Evolutionary conservation across 2,888 invertebrate genomes (phyloP), one percentile per base, ranked within the genome.

Genomic region (Plebejus argus): DNA sequence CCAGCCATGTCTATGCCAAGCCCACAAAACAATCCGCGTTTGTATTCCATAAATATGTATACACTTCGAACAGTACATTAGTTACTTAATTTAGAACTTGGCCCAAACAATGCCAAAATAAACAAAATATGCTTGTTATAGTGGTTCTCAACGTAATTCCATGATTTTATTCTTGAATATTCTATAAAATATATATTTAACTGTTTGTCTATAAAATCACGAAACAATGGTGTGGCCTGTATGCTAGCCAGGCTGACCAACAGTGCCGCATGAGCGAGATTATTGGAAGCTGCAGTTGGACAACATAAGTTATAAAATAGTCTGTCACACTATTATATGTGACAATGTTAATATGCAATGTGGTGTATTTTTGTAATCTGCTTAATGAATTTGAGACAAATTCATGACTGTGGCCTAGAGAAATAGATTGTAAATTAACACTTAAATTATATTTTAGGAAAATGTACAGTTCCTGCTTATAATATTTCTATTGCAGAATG

Each of bases 1-100:
- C 96, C 97, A 84, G 96, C 97, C 78, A 95, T 97, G 90, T 95
- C 96, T 83, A 96, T 97, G 90, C 95, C 97, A 82, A 95, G 95
- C 84, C 95, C 96, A 70, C 96, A 96, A 84, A 95, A 94, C 86
- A 94, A 96, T 85, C 96, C 96, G 93, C 97, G 96, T 97, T 95
- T 96, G 96, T 95, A 91, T 91, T 88, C 79, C 81, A 83, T 33
- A 81, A 81, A 79, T 79, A n/a, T n/a, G n/a, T n/a, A 81, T 80
- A 79, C 83, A 83, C 76, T 79, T 76, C 78, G 71, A 76, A 79
- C 75, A 77, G 75, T 15, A 72, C 39, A 74, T 49, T 74, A 74
- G 15, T 49, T 49, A 74, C 23, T 74, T 74, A 74, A 53, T 18
- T 53, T 74, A 72, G 72, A 72, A 23, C 45, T 12, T 49, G 53